These are phyloP conservation scores for Lasiurus cinereus DNA, from an alignment of 2,113 vertebrate species.

Conservation along the genomic window DNA sequence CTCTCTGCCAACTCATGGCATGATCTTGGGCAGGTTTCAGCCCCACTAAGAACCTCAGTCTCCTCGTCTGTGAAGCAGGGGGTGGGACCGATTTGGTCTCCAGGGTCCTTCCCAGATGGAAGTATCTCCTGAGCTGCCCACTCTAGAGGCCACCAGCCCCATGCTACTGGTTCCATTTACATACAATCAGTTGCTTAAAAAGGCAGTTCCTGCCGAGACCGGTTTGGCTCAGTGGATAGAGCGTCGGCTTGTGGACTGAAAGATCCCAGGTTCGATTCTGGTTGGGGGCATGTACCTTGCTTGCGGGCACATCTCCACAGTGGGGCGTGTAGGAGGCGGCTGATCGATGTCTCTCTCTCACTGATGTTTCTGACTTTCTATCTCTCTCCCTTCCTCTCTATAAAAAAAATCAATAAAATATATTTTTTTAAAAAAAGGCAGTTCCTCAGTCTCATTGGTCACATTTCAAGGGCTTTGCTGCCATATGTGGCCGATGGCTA, in stretches of 20 bases:
- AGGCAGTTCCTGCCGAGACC: background rate
- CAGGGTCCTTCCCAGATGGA: background rate
- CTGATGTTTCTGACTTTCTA: too few species aligned
- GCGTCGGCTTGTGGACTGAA: too few species aligned
- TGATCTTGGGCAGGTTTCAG: background rate
- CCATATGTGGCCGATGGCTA: background rate
- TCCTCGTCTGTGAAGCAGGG: background rate
- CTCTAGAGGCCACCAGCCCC: background rate
- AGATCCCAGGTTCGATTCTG: too few species aligned
- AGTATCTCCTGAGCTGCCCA: background rate
- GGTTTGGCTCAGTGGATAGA: too few species aligned
- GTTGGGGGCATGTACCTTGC: too few species aligned
- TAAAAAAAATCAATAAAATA: too few species aligned
- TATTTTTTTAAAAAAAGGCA: too few species aligned
- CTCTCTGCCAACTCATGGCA: background rate
- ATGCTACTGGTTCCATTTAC: background rate
- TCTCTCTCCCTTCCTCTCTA: too few species aligned
- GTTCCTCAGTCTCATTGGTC: background rate
- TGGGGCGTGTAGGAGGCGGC: too few species aligned
- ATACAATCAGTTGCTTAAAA: background rate
- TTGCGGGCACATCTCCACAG: too few species aligned
- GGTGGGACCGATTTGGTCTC: background rate
- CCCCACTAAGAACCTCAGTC: background rate
- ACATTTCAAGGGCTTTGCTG: background rate
- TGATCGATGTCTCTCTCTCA: too few species aligned